These are phyloP conservation scores for Tichodroma muraria DNA, from an alignment of 2,113 vertebrate species.

Conservation along the genomic window DNA sequence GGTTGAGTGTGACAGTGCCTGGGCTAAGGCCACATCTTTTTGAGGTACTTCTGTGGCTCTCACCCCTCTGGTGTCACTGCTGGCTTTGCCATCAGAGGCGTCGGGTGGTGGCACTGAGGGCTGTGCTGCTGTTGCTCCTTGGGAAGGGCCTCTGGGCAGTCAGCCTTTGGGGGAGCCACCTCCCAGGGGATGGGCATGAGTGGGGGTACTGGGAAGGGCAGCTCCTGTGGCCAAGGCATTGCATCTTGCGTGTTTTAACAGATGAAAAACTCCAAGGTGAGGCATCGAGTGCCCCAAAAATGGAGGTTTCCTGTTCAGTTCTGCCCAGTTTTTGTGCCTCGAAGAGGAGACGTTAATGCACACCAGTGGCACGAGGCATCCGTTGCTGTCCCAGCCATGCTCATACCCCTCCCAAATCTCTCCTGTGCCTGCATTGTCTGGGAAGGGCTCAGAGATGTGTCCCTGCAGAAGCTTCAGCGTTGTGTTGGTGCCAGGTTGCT, in stretches of 20 bases:
- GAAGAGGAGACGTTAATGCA: neutral
- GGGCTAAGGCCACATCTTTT: accelerated
- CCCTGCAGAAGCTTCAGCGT: neutral
- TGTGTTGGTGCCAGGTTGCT: neutral
- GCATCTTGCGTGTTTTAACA: accelerated
- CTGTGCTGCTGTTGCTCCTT: neutral
- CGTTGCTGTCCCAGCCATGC: neutral
- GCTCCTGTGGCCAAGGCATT: neutral
- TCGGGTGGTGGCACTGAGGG: neutral
- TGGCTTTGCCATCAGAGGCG: neutral
- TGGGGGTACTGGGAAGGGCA: neutral
- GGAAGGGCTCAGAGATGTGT: neutral
- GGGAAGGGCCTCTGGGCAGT: neutral
- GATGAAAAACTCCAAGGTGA: neutral
- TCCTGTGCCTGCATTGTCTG: neutral
- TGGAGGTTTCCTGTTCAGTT: neutral
- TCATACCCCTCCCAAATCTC: neutral
- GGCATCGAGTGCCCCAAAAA: accelerated
- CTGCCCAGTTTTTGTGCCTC: neutral
- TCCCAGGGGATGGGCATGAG: neutral
- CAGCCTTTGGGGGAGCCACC: neutral
- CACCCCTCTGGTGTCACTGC: neutral
- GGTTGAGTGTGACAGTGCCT: neutral
- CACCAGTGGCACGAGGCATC: neutral
- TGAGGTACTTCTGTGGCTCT: neutral